phyloP scores from a whole-genome alignment of 2,797 vertebrate species.

The Halcyon badia region DNA sequence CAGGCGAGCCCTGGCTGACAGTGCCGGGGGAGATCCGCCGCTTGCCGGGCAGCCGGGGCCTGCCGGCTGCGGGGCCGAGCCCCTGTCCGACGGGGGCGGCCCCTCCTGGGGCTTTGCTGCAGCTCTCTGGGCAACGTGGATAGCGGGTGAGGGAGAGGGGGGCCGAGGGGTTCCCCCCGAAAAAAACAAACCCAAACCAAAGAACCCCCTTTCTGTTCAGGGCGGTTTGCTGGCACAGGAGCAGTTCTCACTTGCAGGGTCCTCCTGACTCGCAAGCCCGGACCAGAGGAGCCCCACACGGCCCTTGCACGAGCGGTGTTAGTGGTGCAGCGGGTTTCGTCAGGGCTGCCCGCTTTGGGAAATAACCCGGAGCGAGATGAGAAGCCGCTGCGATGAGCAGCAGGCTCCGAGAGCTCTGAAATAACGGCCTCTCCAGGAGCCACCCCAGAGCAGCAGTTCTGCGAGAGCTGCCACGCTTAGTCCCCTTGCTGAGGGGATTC shows the following conservation, averaged over 20 bases:
- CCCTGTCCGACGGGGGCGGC: not conserved
- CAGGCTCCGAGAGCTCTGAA: not conserved
- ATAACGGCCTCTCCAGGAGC: not conserved
- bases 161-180: not conserved
- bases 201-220: not conserved
- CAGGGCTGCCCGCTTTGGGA: not conserved
- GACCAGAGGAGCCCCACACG: not conserved
- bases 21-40: too few species aligned
- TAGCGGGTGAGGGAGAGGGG: not conserved
- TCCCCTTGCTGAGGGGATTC: not conserved
- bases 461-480: accelerated
- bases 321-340: accelerated
- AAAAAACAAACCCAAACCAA: not conserved
- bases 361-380: accelerated
- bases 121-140: not conserved
- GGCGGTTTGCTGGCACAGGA: not conserved
- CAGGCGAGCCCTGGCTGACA: too few species aligned
- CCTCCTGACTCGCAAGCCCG: not conserved
- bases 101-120: not conserved
- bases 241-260: accelerated
- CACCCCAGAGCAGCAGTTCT: not conserved
- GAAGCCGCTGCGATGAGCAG: accelerated
- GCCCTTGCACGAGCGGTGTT: not conserved
- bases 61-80: not conserved
- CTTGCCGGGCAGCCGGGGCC: too few species aligned